These are phyloP conservation scores for Solenopsis invicta DNA, from an alignment of 1,140 invertebrate genomes.

Conservation along the genomic window DNA sequence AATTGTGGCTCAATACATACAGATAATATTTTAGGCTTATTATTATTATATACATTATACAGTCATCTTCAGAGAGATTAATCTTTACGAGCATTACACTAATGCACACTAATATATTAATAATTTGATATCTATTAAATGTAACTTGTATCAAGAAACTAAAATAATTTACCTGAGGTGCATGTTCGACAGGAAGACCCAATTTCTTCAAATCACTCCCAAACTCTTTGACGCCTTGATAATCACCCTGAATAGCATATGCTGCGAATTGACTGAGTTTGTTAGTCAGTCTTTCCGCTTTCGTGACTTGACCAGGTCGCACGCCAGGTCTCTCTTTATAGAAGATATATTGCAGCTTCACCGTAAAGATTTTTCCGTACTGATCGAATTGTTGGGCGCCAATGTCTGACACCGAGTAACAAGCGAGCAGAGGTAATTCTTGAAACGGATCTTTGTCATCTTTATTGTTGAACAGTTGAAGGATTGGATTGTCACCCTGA, in stretches of 20 bases:
- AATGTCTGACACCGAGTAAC: conserved; percentile 96
- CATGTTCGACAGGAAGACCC: conserved; percentile 98
- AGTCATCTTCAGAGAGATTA: background rate
- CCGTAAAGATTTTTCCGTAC: conserved; percentile 99
- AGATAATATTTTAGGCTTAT: background rate
- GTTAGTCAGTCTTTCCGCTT: conserved; percentile 96
- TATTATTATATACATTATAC: background rate
- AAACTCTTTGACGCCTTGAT: conserved; percentile 96
- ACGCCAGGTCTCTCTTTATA: conserved; percentile 99
- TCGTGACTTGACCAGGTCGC: conserved; percentile 97
- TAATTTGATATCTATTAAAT: background rate
- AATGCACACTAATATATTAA: background rate
- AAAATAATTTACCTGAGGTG: conserved; percentile 91
- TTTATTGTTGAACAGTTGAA: conserved; percentile 94
- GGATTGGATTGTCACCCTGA: conserved; percentile 93
- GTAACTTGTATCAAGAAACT: background rate
- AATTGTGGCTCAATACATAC: no score
- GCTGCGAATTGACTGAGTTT: conserved; percentile 97
- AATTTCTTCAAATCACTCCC: conserved; percentile 97
- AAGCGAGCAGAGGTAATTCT: conserved; percentile 96
- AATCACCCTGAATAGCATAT: conserved; percentile 97
- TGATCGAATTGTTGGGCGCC: conserved; percentile 99
- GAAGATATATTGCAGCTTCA: conserved; percentile 99
- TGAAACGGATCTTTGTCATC: conserved; percentile 97
- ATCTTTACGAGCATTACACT: background rate